Evolutionary conservation across 2,797 vertebrate genomes (phyloP), one percentile per base, ranked within the genome.

Genomic region (Microtus obscurus): DNA sequence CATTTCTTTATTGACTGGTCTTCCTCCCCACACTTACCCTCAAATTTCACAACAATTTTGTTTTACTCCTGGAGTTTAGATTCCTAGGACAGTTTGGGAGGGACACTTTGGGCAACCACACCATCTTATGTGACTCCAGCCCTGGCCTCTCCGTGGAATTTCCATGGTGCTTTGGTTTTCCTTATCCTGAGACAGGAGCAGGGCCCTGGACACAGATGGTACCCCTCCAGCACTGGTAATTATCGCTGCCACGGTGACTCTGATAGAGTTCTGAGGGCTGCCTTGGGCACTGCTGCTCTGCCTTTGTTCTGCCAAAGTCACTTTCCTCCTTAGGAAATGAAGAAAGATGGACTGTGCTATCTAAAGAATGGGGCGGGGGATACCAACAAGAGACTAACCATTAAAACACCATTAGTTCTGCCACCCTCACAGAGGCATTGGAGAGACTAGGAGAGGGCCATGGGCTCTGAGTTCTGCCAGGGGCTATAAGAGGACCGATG

Each of bases 191-290:
- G 97, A 97, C 97, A 98, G 97, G 97, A 77, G 74, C 23, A 89
- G 97, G 95, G 82, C 96, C 96, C 94, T 94, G 97, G 29, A 93
- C 98, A 97, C 98, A 97, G 97, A 97, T 95, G 97, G 97, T 69
- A 96, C 97, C 94, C 63, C 97, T 79, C 87, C 98, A 98, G 97
- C 96, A 95, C 98, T 80, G 97, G 97, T 98, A 98, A 98, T 98
- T 98, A 98, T 97, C 97, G 27, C 92, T 96, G 97, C 90, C 98
- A 97, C 71, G 85, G 94, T 89, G 97, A 98, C 98, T 98, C 98
- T 98, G 98, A 98, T 98, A 97, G 95, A 94, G 48, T 97, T 98
- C 98, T 97, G 96, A 97, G 92, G 97, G 97, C 98, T 96, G 98
- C 96, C 97, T 98, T 97, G 96, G 98, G 97, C 97, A 95, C 96